These are phyloP conservation scores for Smithornis capensis DNA, from an alignment of 2,113 vertebrate genomes.

Conservation along the genomic window DNA sequence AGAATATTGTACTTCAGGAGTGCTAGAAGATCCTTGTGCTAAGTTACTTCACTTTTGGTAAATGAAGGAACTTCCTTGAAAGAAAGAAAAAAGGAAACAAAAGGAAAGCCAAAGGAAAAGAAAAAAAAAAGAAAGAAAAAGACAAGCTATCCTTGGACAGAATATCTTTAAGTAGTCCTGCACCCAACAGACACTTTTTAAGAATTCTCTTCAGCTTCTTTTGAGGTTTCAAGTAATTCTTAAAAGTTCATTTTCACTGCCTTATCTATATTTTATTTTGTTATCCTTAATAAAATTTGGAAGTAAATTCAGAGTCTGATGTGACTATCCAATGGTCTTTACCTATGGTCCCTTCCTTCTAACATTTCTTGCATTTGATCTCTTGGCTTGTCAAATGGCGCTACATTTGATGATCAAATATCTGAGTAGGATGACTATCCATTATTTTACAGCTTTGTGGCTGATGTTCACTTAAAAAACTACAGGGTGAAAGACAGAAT, in stretches of 20 bases:
- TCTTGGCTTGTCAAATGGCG: not conserved
- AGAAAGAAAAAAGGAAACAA: fast-evolving
- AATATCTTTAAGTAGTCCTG: not conserved
- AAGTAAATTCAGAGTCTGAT: not conserved
- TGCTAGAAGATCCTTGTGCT: not conserved
- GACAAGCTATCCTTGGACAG: not conserved
- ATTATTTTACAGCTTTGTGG: not conserved
- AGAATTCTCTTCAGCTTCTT: not conserved
- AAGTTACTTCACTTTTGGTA: not conserved
- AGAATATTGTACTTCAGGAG: not conserved
- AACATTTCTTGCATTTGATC: not conserved
- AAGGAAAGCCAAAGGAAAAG: fast-evolving
- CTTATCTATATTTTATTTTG: not conserved
- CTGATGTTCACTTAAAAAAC: not conserved
- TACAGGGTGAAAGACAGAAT: not conserved
- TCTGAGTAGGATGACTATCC: not conserved
- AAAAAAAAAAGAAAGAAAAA: not conserved
- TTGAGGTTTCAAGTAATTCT: not conserved
- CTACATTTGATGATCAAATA: not conserved
- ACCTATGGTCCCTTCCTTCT: not conserved
- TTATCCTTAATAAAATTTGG: not conserved
- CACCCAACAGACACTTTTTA: not conserved
- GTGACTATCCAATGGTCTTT: not conserved
- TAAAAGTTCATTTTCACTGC: not conserved
- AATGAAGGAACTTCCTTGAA: not conserved